A percentile compares a stretch with the other conserved stretches of the same genome.
phyloP scores from a whole-genome alignment of 37 sponge, comb jelly and placozoan genomes.

The Theonella swinhoei region DNA sequence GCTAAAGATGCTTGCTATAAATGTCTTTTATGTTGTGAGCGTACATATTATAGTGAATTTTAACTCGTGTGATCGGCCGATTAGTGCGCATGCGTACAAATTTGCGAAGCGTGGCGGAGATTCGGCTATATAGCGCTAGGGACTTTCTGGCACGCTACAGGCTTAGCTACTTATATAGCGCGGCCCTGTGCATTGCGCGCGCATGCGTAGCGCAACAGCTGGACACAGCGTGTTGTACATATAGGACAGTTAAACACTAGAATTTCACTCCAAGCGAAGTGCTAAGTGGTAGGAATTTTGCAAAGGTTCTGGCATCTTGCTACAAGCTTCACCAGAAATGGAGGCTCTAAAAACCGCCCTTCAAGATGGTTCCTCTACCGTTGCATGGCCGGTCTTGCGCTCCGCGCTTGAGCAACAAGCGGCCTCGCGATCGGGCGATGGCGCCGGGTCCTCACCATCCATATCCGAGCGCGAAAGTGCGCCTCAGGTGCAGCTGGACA shows the following conservation, averaged over 20 bases:
- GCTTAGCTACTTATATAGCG: too few relatives aligned
- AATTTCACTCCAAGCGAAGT: not conserved
- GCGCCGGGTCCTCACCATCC: too few relatives aligned
- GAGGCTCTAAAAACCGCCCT: not conserved
- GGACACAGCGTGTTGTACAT: too few relatives aligned
- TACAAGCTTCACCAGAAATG: not conserved
- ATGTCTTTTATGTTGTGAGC: not conserved
- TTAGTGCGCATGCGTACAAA: not conserved
- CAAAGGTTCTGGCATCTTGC: not conserved
- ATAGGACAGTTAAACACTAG: too few relatives aligned
- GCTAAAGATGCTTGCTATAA: not conserved
- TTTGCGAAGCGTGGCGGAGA: not conserved
- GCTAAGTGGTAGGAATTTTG: not conserved
- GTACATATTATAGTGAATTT: not conserved
- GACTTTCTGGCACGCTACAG: too few relatives aligned
- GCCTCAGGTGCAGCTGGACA: conserved; percentile 36
- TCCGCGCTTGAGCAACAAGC: not conserved
- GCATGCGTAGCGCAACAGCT: too few relatives aligned
- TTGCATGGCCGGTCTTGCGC: not conserved
- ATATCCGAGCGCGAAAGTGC: not conserved
- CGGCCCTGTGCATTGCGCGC: too few relatives aligned
- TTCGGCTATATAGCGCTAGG: too few relatives aligned
- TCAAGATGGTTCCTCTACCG: not conserved
- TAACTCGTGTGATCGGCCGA: not conserved
- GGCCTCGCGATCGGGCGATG: not conserved